Percentiles rank a stretch among this genome's conserved stretches.
These are phyloP conservation scores for Neosalanx taihuensis DNA, from an alignment of 2,797 vertebrate genomes.

Conservation along the genomic window DNA sequence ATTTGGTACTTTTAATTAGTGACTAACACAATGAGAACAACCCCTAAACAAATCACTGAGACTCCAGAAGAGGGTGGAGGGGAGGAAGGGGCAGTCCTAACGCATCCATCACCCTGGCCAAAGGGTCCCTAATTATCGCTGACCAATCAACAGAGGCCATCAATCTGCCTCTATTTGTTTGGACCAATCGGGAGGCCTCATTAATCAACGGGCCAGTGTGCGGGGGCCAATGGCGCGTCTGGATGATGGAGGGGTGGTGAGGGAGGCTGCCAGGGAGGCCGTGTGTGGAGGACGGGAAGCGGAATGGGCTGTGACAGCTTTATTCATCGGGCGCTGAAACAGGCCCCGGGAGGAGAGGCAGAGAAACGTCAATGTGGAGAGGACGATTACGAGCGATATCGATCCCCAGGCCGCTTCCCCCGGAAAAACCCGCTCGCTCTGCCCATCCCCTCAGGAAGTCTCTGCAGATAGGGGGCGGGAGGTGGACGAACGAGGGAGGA, in stretches of 20 bases:
- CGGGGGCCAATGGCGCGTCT: conserved; percentile 71
- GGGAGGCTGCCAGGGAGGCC: conserved; percentile 50
- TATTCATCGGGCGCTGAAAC: conserved; percentile 90
- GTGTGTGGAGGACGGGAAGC: conserved; percentile 36
- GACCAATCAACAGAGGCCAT: conserved; percentile 71
- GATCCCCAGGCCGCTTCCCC: conserved; percentile 56
- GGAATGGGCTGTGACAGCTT: conserved; percentile 88
- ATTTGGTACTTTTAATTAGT: conserved; percentile 68
- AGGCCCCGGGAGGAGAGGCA: conserved; percentile 82
- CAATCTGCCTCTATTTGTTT: conserved; percentile 69
- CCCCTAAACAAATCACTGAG: conserved; percentile 57
- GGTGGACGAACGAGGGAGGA: conserved; percentile 8
- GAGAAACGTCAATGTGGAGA: conserved; percentile 70
- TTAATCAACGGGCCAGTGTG: conserved; percentile 67
- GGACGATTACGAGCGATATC: conserved; percentile 69
- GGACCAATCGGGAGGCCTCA: conserved; percentile 69
- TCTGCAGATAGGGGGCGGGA: too few species aligned
- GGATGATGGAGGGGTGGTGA: conserved; percentile 70
- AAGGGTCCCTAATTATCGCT: conserved; percentile 62
- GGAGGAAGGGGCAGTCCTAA: conserved; percentile 40
- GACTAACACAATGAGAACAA: conserved; percentile 53
- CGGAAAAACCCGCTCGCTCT: conserved; percentile 48
- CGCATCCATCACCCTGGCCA: conserved; percentile 58
- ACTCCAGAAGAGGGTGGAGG: conserved; percentile 35
- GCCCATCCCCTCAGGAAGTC: conserved; percentile 39